Conservation (phyloP, 2,797 vertebrate species). For the Petrocephalus schoutedeni region DNA sequence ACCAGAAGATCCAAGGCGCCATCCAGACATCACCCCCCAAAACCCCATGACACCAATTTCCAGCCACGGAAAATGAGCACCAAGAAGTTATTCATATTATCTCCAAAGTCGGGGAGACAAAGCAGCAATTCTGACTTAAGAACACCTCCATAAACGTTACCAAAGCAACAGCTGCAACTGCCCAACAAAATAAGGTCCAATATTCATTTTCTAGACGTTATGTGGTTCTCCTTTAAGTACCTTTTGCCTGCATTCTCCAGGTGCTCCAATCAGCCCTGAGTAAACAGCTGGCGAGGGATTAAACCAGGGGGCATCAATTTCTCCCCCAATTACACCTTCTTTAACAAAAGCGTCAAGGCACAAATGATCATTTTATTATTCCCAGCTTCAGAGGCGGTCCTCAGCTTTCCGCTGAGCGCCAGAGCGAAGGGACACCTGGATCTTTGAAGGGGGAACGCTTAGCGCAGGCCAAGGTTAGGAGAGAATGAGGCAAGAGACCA, state of each 20-base stretch:
- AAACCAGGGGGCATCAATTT: slow-evolving; percentile 59
- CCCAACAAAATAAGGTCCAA: background rate
- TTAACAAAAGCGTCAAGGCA: slow-evolving; percentile 56
- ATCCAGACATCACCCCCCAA: background rate
- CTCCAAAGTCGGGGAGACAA: background rate
- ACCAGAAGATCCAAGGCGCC: background rate
- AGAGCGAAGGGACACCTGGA: slow-evolving; percentile 17
- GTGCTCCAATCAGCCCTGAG: slow-evolving; percentile 43
- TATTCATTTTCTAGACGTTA: background rate
- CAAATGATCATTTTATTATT: slow-evolving; percentile 63
- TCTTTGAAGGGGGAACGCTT: background rate
- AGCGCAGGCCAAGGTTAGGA: background rate
- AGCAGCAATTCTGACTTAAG: background rate
- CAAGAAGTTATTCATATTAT: background rate
- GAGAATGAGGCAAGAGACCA: slow-evolving; percentile 2
- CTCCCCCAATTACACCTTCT: slow-evolving; percentile 52
- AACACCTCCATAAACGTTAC: background rate
- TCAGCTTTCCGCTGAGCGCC: slow-evolving; percentile 39
- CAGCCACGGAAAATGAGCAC: background rate
- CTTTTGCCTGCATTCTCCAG: slow-evolving; percentile 44
- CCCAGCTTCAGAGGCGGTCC: slow-evolving; percentile 54
- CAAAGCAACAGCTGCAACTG: background rate
- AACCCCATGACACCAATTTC: background rate
- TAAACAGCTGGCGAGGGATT: slow-evolving; percentile 53
- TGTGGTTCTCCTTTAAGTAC: background rate